Conservation (phyloP, 2,113 vertebrate genomes). For the Nothoprocta perdicaria region DNA sequence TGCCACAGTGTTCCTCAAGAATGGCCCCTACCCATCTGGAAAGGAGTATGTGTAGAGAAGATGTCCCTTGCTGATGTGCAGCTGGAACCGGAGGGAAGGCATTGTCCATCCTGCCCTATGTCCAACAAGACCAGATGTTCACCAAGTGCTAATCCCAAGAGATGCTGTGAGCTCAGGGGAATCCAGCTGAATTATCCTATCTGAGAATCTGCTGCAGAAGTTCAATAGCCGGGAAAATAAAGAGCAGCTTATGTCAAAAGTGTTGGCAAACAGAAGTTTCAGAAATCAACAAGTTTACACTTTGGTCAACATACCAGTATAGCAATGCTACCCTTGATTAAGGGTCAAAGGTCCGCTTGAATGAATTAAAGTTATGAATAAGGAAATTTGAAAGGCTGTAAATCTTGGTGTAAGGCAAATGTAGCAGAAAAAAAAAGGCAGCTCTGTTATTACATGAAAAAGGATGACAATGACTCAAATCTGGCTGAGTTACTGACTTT, state of each 20-base stretch:
- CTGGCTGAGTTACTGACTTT: not conserved
- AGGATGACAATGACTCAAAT: not conserved
- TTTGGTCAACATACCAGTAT: not conserved
- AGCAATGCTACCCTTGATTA: not conserved
- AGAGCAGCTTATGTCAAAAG: not conserved
- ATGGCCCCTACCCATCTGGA: not conserved
- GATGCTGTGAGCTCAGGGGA: not conserved
- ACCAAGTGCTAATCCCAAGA: not conserved
- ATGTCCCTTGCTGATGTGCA: not conserved
- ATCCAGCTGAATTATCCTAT: not conserved
- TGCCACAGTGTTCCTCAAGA: not conserved
- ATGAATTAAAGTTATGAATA: not conserved
- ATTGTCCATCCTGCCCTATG: not conserved
- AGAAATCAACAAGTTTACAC: not conserved
- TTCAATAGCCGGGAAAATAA: not conserved
- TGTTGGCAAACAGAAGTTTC: not conserved
- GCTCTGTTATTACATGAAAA: not conserved
- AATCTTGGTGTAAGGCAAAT: not conserved
- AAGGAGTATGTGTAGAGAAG: accelerated
- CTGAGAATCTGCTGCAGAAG: not conserved
- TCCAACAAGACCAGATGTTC: not conserved
- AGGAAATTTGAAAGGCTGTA: not conserved
- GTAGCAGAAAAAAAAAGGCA: not conserved
- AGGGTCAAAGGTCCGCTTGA: not conserved
- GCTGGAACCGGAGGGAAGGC: not conserved